Evolutionary conservation across 2,888 invertebrate species (phyloP).

Genomic region (Mesoligia furuncula): DNA sequence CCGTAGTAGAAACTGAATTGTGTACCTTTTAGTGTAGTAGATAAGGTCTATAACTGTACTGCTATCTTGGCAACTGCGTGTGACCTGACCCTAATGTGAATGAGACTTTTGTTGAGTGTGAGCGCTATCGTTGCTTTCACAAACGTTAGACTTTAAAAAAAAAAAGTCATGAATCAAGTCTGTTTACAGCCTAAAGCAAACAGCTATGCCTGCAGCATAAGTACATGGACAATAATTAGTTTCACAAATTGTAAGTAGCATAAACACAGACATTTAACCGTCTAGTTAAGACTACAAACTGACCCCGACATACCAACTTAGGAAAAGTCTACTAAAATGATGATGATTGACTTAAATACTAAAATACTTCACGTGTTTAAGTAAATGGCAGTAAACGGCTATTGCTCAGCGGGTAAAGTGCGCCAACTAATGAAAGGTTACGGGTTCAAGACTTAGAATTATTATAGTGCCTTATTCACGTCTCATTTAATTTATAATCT

Average conservation of each 20-base stretch:
- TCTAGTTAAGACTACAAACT: background rate
- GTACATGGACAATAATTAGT: background rate
- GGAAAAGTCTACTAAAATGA: conserved; percentile 21
- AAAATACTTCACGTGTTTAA: conserved; percentile 22
- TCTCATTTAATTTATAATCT: conserved; percentile 23
- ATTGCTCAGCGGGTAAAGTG: conserved; percentile 17
- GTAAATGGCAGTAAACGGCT: conserved; percentile 15
- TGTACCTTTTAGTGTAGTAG: no score
- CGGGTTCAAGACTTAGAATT: conserved; percentile 18
- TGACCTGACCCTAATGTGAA: no score
- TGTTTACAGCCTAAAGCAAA: background rate
- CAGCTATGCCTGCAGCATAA: background rate
- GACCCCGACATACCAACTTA: conserved; percentile 21
- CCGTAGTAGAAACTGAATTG: no score
- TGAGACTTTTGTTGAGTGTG: background rate
- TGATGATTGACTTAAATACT: conserved; percentile 31
- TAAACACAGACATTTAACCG: conserved; percentile 6
- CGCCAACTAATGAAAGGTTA: conserved; percentile 20
- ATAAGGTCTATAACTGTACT: no score
- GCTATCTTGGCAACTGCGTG: no score
- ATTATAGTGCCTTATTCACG: background rate
- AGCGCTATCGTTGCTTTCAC: background rate
- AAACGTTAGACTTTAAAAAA: background rate
- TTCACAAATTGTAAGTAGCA: background rate
- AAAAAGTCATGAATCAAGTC: no score